Evolutionary conservation across 2,888 invertebrate genomes (phyloP).

Genomic region (Hypomecis punctinalis): DNA sequence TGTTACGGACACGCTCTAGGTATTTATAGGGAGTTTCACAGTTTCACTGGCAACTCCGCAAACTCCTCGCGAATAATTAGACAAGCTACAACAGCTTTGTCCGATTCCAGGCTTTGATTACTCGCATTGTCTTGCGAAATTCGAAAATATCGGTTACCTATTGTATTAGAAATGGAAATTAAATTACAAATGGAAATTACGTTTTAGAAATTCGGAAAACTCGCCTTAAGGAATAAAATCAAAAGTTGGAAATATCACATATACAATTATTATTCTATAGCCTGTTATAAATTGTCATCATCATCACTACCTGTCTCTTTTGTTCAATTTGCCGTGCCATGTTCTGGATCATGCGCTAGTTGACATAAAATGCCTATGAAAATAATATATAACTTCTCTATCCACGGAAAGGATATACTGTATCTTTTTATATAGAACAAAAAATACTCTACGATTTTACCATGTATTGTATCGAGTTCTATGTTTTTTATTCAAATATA

Average conservation of each 20-base stretch:
- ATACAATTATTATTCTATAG: not conserved
- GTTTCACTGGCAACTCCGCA: slow-evolving; percentile 37
- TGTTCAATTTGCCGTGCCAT: too few species aligned
- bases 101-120: slow-evolving; percentile 42
- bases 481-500: too few species aligned
- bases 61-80: slow-evolving; percentile 53
- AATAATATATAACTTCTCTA: too few species aligned
- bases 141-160: slow-evolving; percentile 37
- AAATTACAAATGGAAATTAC: slow-evolving; percentile 22
- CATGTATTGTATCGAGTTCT: too few species aligned
- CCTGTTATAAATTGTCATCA: too few species aligned
- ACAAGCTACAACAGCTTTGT: slow-evolving; percentile 40
- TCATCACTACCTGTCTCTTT: too few species aligned
- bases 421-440: too few species aligned
- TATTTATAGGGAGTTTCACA: slow-evolving; percentile 51
- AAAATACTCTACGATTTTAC: too few species aligned
- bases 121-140: slow-evolving; percentile 34
- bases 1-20: slow-evolving; percentile 49
- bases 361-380: too few species aligned
- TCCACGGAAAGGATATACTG: too few species aligned
- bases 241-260: slow-evolving; percentile 2
- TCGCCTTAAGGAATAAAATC: slow-evolving; percentile 1
- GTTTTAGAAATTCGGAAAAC: slow-evolving; percentile 12
- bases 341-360: too few species aligned
- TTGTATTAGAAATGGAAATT: slow-evolving; percentile 32